Percentiles rank a stretch among this genome's conserved stretches.
Evolutionary conservation across 2,888 invertebrate species (phyloP).

Genomic region (Leptarthrus brevirostris): DNA sequence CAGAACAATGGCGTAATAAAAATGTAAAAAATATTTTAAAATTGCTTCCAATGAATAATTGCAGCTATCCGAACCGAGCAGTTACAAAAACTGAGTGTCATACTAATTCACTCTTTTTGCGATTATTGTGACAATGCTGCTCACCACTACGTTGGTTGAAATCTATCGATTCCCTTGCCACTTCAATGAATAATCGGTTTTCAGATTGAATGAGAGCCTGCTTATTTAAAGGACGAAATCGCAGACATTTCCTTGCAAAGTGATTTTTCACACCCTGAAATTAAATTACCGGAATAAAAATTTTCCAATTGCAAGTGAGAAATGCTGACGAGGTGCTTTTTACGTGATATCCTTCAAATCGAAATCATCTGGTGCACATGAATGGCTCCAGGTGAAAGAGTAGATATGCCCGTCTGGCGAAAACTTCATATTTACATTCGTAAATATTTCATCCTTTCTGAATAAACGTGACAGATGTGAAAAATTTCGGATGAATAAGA

Average conservation of each 20-base stretch:
- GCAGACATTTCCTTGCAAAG: conserved; percentile 6
- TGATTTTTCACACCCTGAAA: conserved; percentile 26
- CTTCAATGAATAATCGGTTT: not conserved
- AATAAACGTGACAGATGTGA: conserved; percentile 2
- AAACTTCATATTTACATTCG: not conserved
- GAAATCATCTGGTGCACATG: not conserved
- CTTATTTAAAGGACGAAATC: not conserved
- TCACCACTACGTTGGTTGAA: not conserved
- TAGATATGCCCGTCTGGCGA: not conserved
- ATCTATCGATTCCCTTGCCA: conserved; percentile 15
- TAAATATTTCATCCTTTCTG: conserved; percentile 3
- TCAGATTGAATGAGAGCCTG: not conserved
- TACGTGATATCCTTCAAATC: conserved; percentile 14
- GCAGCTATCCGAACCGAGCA: not conserved
- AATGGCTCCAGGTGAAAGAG: not conserved
- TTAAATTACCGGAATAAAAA: conserved; percentile 4
- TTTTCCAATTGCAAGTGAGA: conserved; percentile 25
- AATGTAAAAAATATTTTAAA: not conserved
- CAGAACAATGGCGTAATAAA: not conserved
- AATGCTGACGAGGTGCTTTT: not conserved
- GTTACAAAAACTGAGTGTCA: no score
- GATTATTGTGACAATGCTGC: conserved; percentile 23
- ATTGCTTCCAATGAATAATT: not conserved
- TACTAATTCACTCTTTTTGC: conserved; percentile 21
- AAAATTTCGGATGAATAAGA: not conserved